These are phyloP conservation scores for Pseudomyrmex flavicornis DNA, from an alignment of 1,140 invertebrate species.

Conservation along the genomic window DNA sequence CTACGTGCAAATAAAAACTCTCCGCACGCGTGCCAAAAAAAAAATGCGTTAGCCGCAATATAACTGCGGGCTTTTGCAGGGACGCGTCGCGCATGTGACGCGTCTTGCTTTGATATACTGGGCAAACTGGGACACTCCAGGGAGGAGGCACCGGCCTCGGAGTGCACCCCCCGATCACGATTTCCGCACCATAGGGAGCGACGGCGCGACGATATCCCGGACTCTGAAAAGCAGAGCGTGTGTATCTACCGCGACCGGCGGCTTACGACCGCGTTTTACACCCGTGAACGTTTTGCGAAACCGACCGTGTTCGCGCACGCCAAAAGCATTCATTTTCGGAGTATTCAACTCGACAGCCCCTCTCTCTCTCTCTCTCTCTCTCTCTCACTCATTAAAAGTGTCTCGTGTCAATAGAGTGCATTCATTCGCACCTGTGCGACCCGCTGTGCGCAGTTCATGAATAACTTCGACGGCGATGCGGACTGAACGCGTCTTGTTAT, in stretches of 20 bases:
- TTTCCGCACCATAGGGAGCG: not conserved
- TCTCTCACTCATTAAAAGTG: slow-evolving; percentile 24
- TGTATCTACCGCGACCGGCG: not conserved
- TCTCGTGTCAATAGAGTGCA: slow-evolving; percentile 56
- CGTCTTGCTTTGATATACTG: slow-evolving; percentile 14
- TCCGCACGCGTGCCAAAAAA: slow-evolving; percentile 29
- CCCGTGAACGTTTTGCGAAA: not conserved
- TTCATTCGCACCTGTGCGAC: slow-evolving; percentile 61
- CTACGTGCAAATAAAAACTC: not conserved
- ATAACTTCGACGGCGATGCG: slow-evolving; percentile 45
- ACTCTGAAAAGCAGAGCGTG: not conserved
- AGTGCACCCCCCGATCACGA: not conserved
- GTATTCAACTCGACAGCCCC: slow-evolving; percentile 29
- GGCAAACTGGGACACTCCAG: slow-evolving; percentile 30
- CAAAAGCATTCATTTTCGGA: slow-evolving; percentile 33
- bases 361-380: too few relatives aligned
- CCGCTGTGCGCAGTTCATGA: slow-evolving; percentile 38
- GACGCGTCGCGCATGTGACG: slow-evolving; percentile 32
- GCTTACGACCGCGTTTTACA: not conserved
- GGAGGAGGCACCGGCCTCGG: not conserved
- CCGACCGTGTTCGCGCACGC: not conserved
- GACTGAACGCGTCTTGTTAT: not conserved
- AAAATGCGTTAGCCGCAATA: slow-evolving; percentile 33
- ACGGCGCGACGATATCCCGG: not conserved
- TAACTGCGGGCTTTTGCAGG: slow-evolving; percentile 34